Percentiles rank a stretch among this genome's conserved stretches.
Evolutionary conservation across 1,140 invertebrate genomes (phyloP).

Genomic region (Linepithema humile): DNA sequence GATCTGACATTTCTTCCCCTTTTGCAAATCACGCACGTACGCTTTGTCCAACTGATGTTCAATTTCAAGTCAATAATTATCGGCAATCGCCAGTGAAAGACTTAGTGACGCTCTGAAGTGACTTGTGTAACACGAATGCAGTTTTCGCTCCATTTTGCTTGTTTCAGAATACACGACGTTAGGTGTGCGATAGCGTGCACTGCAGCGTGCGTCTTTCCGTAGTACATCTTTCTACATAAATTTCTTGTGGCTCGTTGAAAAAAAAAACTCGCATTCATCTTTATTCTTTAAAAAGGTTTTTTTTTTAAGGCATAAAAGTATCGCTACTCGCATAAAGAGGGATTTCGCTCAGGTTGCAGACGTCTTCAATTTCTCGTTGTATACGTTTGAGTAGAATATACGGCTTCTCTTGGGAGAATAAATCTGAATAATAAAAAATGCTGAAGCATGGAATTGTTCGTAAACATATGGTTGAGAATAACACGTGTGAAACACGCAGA

Average conservation of each 20-base stretch:
- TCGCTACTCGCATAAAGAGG: neutral
- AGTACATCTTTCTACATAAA: neutral
- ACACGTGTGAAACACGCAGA: neutral
- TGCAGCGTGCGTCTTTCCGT: too few species aligned
- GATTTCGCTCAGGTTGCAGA: neutral
- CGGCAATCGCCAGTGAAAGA: neutral
- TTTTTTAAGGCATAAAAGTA: neutral
- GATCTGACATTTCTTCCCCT: neutral
- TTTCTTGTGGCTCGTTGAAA: neutral
- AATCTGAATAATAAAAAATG: neutral
- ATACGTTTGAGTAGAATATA: neutral
- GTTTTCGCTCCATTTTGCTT: neutral
- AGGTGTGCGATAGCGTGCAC: neutral
- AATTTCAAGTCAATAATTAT: neutral
- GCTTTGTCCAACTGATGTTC: neutral
- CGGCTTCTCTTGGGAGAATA: neutral
- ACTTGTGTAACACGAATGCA: neutral
- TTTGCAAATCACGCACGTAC: neutral
- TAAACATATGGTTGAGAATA: neutral
- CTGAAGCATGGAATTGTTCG: neutral
- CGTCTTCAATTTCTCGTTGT: conserved; percentile 3
- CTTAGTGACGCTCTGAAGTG: neutral
- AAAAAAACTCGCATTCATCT: too few species aligned
- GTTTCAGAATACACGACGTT: neutral
- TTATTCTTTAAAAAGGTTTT: neutral